Evolutionary conservation across 2,888 invertebrate genomes (phyloP).

Genomic region (Campoplex capitator): DNA sequence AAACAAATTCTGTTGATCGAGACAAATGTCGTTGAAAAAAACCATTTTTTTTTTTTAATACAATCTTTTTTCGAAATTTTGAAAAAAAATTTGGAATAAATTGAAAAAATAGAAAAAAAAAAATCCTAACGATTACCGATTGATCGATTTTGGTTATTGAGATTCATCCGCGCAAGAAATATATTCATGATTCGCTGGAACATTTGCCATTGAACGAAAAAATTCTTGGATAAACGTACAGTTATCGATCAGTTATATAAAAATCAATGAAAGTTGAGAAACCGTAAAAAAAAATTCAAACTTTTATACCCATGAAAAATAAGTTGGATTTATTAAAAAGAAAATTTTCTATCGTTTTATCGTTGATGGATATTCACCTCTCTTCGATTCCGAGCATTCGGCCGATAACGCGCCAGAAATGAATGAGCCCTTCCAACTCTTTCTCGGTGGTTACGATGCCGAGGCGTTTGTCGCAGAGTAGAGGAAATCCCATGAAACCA

Average conservation of each 20-base stretch:
- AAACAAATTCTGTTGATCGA: too few species aligned
- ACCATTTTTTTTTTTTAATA: too few species aligned
- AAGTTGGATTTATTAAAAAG: background rate
- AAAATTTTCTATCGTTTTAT: background rate
- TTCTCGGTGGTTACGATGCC: conserved; percentile 88
- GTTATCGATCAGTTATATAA: too few species aligned
- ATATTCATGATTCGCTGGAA: too few species aligned
- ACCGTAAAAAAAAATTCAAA: background rate
- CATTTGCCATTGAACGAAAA: too few species aligned
- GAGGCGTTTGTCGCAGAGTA: conserved; percentile 88
- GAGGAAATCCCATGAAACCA: conserved; percentile 92
- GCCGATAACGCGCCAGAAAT: conserved; percentile 94
- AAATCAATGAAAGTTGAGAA: too few species aligned
- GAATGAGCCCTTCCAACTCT: conserved; percentile 91
- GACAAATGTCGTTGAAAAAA: too few species aligned
- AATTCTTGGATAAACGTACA: too few species aligned
- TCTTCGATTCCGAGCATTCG: conserved; percentile 93
- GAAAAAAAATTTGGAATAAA: background rate
- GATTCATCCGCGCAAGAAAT: too few species aligned
- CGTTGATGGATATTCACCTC: conserved; percentile 84
- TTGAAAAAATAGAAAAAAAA: background rate
- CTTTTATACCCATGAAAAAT: background rate
- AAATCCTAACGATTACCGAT: too few species aligned
- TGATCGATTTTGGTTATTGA: too few species aligned
- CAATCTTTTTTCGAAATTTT: background rate